Percentiles rank a stretch among this genome's conserved stretches.
phyloP scores from a whole-genome alignment of 2,797 vertebrate species.

The Myripristis jacobus region DNA sequence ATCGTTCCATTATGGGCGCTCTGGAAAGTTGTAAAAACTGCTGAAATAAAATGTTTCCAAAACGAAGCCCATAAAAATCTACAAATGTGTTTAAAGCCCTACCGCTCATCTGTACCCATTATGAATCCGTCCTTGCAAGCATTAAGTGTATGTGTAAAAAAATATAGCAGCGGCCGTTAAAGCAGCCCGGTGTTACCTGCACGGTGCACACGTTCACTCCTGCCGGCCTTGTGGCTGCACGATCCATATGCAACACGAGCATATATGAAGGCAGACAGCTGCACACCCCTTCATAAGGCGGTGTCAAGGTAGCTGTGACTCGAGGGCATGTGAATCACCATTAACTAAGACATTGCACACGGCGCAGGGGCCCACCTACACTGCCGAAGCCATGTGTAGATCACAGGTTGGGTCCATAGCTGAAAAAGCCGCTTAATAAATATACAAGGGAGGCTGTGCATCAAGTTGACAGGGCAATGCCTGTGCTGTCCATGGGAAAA shows the following conservation, averaged over 20 bases:
- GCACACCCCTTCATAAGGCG: conserved; percentile 32
- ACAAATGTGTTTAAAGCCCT: too few relatives aligned
- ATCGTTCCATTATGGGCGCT: too few relatives aligned
- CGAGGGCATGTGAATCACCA: conserved; percentile 53
- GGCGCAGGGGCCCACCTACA: conserved; percentile 40
- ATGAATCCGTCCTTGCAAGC: neutral
- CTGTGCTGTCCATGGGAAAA: conserved; percentile 54
- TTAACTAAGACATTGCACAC: conserved; percentile 43
- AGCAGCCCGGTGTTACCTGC: neutral
- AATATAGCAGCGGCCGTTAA: neutral
- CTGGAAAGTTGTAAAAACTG: too few relatives aligned
- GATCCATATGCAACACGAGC: conserved; percentile 53
- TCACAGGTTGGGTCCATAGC: conserved; percentile 25
- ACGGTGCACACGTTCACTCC: too few relatives aligned
- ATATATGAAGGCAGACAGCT: conserved; percentile 49
- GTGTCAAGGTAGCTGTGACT: conserved; percentile 52
- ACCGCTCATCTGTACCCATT: neutral
- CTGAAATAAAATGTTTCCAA: too few relatives aligned
- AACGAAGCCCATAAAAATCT: too few relatives aligned
- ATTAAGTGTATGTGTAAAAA: neutral
- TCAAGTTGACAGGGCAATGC: conserved; percentile 67
- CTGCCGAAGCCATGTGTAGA: conserved; percentile 42
- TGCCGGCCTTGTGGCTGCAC: conserved; percentile 25
- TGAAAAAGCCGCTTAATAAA: conserved; percentile 60
- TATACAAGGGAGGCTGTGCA: conserved; percentile 63